These are phyloP conservation scores for Proisotoma minuta DNA, from an alignment of 2,888 invertebrate species.

Conservation along the genomic window DNA sequence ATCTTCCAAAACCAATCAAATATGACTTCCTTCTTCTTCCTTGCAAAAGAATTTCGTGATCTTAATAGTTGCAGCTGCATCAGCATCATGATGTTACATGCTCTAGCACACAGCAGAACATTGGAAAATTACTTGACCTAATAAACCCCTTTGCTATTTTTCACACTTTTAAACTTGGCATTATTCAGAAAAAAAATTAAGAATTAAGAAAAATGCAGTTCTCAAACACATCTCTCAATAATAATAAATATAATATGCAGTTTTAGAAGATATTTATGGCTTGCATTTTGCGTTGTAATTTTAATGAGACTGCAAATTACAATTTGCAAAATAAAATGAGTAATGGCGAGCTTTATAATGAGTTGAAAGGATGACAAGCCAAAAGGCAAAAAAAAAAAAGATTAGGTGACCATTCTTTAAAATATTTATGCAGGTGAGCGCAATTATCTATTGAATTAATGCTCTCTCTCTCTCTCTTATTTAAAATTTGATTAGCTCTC, in stretches of 20 bases:
- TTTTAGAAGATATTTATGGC: no score
- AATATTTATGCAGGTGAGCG: constrained; percentile 16
- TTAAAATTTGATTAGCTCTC: constrained; percentile 10
- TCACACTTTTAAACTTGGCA: not conserved
- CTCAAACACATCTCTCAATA: constrained; percentile 2
- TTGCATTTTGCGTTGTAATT: not conserved
- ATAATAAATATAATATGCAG: no score
- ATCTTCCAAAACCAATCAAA: constrained; percentile 6
- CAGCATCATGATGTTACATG: not conserved
- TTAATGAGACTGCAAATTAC: constrained; percentile 2
- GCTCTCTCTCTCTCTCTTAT: not conserved
- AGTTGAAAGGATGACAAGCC: constrained; percentile 14
- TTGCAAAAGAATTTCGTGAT: constrained; percentile 3
- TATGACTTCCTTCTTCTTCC: constrained; percentile 6
- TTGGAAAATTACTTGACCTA: not conserved
- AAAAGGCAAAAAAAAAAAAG: constrained; percentile 3
- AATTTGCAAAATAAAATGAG: not conserved
- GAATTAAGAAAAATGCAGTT: not conserved
- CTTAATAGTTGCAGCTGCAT: not conserved
- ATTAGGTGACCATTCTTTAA: constrained; percentile 4
- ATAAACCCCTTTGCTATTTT: no score
- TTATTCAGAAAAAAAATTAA: not conserved
- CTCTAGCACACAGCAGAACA: not conserved
- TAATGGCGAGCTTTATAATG: constrained; percentile 1
- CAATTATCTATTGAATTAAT: constrained; percentile 15